phyloP scores from a whole-genome alignment of 2,888 invertebrate genomes.

The Habroteleia sp. region DNA sequence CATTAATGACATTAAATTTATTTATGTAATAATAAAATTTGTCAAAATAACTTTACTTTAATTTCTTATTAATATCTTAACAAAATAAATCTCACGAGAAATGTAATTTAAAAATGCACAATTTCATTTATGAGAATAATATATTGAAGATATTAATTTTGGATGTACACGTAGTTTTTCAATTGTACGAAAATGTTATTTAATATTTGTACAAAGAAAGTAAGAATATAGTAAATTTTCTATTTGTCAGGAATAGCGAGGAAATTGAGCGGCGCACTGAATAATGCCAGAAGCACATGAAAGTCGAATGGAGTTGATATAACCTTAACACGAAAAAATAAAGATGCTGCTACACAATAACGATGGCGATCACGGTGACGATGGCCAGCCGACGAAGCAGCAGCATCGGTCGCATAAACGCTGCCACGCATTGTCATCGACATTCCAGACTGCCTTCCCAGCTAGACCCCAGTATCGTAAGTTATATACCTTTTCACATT shows the following conservation, averaged over 20 bases:
- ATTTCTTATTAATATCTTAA: no score
- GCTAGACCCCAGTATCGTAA: conserved; percentile 69
- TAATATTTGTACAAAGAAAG: background rate
- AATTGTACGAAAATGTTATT: conserved; percentile 8
- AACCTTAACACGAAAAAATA: conserved; percentile 57
- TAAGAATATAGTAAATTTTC: conserved; percentile 1
- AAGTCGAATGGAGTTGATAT: conserved; percentile 50
- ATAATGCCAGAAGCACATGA: conserved; percentile 31
- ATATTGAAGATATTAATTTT: no score
- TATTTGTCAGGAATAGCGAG: conserved; percentile 11
- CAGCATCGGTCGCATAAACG: conserved; percentile 83
- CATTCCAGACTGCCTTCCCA: conserved; percentile 68
- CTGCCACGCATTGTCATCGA: conserved; percentile 68
- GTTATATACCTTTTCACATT: conserved; percentile 40
- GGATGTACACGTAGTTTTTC: no score
- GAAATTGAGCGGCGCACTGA: conserved; percentile 20
- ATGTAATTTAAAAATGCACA: no score
- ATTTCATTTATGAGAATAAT: no score
- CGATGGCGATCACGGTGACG: conserved; percentile 69
- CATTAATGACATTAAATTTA: no score
- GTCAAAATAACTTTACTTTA: no score
- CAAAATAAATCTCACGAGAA: no score
- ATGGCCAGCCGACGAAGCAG: conserved; percentile 85
- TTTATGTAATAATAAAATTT: no score
- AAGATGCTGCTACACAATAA: conserved; percentile 62